Evolutionary conservation across 1,140 invertebrate genomes (phyloP), one percentile per base, ranked within the genome.

Genomic region (Drosophila santomea): DNA sequence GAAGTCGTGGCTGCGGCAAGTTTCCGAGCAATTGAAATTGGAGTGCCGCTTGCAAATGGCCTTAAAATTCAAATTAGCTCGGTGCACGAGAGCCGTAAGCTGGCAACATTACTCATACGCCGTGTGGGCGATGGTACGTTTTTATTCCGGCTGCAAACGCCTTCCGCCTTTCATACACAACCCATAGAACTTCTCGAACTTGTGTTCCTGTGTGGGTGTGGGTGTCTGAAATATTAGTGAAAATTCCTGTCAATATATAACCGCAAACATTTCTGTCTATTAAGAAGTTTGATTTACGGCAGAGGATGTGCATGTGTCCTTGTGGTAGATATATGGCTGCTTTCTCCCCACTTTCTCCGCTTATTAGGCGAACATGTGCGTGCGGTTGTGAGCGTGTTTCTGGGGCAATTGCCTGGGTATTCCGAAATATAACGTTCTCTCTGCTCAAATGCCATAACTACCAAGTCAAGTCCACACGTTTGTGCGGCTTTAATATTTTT

Each of bases 11-110:
- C 32, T 10, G 32, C 38, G 25, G 44, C 35, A 72, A 78, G 81
- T 89, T 83, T 89, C 83, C 84, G 78, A 77, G 75, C 83, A 83
- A 86, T 86, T 86, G 68, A 76, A 88, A 69, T 66, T 28, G 59
- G 45, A 68, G 68, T 58, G 69, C 35, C 44, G 43, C 59, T 39
- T 23, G 41, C n/a, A 23, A 71, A 71, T 71, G 51, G 43, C 28
- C 58, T 78, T 67, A 51, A 66, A 75, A 79, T 74, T 80, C 71
- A 62, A 71, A 84, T 80, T 67, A 78, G 68, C 62, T 20, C 12
- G 23, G 15, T 44, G 51, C 41, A 56, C 57, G 36, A 80, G 55
- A 25, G 45, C 62, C 63, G 36, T 77, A 68, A 77, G 50, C 44
- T 50, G 35, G 23, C 44, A 35, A 44, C 74, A 69, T 77, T 69